These are phyloP conservation scores for Gobius niger DNA, from an alignment of 2,113 vertebrate species.

Conservation along the genomic window DNA sequence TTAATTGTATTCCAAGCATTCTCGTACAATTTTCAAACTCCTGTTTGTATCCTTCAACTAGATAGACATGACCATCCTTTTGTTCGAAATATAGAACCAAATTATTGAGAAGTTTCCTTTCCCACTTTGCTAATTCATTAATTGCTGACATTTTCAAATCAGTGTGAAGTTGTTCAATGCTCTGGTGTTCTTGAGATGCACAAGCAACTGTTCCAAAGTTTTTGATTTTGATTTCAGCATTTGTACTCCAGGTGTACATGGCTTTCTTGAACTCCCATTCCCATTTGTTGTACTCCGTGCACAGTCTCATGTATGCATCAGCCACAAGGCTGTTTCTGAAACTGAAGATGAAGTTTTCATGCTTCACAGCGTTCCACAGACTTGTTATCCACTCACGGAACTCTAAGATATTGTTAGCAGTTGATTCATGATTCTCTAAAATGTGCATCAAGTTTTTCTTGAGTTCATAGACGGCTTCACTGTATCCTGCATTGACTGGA, in stretches of 20 bases:
- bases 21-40: conserved; percentile 46
- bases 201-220: conserved; percentile 40
- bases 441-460: conserved; percentile 45
- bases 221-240: conserved; percentile 46
- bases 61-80: conserved; percentile 40
- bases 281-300: conserved; percentile 53
- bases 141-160: conserved; percentile 33
- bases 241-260: conserved; percentile 42
- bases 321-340: conserved; percentile 65
- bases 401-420: conserved; percentile 15
- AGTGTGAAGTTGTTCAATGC: conserved; percentile 21
- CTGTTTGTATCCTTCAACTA: conserved; percentile 55
- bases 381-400: conserved; percentile 57
- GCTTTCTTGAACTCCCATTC: conserved; percentile 55
- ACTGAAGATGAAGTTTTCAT: conserved; percentile 68
- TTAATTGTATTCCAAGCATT: conserved; percentile 29
- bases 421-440: conserved; percentile 16
- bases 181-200: no score
- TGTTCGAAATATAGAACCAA: conserved; percentile 41
- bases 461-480: conserved; percentile 53
- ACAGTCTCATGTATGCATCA: conserved; percentile 61
- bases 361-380: conserved; percentile 62
- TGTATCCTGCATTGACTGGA: conserved; percentile 59
- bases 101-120: conserved; percentile 37
- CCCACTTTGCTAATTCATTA: conserved; percentile 28